Evolutionary conservation across 2,797 vertebrate species (phyloP).

Genomic region (Acipenser ruthenus): DNA sequence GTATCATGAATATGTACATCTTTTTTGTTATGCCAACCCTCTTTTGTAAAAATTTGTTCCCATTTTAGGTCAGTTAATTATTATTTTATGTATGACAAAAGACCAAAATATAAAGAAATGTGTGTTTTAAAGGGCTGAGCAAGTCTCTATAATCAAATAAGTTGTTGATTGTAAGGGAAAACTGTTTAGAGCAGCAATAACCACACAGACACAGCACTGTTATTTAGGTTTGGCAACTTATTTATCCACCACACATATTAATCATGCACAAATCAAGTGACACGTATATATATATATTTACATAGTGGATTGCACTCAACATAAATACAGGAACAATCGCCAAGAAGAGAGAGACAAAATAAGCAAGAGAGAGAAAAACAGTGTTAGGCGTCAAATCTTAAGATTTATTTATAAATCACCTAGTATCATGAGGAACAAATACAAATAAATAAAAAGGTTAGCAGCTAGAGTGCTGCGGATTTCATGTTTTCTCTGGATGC

Average conservation of each 20-base stretch:
- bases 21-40: too few relatives aligned
- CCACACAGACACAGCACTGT: slow-evolving; percentile 12
- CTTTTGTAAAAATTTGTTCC: too few relatives aligned
- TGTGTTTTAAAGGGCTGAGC: too few relatives aligned
- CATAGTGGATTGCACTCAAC: slow-evolving; percentile 49
- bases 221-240: slow-evolving; percentile 32
- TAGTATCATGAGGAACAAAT: neutral
- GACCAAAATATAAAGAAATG: too few relatives aligned
- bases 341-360: slow-evolving; percentile 7
- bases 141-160: too few relatives aligned
- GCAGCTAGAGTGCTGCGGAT: too few relatives aligned
- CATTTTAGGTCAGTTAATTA: too few relatives aligned
- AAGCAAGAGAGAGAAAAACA: slow-evolving; percentile 6
- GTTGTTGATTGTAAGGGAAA: too few relatives aligned
- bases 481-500: slow-evolving; percentile 4
- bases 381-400: slow-evolving; percentile 4
- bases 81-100: too few relatives aligned
- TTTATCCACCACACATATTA: slow-evolving; percentile 42
- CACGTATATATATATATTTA: slow-evolving; percentile 33
- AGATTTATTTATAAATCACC: neutral
- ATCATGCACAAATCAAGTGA: slow-evolving; percentile 45
- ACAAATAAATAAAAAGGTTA: neutral
- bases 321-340: slow-evolving; percentile 24
- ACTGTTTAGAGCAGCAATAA: neutral
- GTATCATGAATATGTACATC: too few relatives aligned